Evolutionary conservation across 2,113 vertebrate species (phyloP), one percentile per base, ranked within the genome.

Genomic region (Vicugna pacos): DNA sequence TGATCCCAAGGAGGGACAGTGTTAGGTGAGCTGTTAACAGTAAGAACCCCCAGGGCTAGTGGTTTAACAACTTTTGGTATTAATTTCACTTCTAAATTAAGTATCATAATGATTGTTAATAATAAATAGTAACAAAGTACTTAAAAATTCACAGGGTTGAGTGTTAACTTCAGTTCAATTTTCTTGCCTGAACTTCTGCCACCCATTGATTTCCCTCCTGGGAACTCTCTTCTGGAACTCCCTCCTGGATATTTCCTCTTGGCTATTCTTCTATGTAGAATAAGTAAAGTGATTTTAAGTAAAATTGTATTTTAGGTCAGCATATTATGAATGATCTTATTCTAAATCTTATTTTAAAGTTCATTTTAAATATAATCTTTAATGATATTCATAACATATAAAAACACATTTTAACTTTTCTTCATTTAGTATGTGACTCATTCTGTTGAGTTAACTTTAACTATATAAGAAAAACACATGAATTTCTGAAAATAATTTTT

Each of bases 71-170:
- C 73, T 89, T 82, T 85, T 73, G n/a, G 48, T 89, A 95, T 83
- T 86, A 96, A 92, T 96, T 94, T 88, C 28, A 79, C 48, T 96
- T 92, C 93, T 89, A 92, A 91, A 67, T 86, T 81, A 94, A 89
- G 30, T 58, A 64, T 88, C 42, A n/a, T 73, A 95, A 58, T 93
- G 54, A 58, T 76, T 84, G 26, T 81, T 85, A 72, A 65, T 93
- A 93, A 90, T 75, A 81, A 95, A 83, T 60, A 80, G 58, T 70
- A 79, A 93, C 54, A 72, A 92, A 84, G 67, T 58, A 67, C 32
- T 86, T 93, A 35, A 81, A 58, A 82, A 83, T 93, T 77, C 67
- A 48, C 73, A 83, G 38, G 24, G 14, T 56, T 81, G 58, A 56
- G 19, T 56, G 67, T 80, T 84, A 65, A 65, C 83, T 88, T 79